Evolutionary conservation across 2,888 invertebrate genomes (phyloP).

Genomic region (Drosophila mercatorum): DNA sequence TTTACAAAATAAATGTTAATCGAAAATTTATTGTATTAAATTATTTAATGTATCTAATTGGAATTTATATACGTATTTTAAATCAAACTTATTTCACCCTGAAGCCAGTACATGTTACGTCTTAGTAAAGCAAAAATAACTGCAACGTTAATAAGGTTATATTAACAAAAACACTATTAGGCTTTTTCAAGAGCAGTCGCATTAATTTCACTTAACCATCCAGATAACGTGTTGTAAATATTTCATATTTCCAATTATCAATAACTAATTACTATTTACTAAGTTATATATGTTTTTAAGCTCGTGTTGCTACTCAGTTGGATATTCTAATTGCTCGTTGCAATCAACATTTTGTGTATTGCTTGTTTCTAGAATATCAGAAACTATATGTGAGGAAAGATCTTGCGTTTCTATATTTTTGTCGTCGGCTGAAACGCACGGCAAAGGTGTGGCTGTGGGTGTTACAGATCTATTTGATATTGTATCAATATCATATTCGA

Average conservation of each 20-base stretch:
- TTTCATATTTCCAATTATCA: background rate
- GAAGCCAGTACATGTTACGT: conserved; percentile 41
- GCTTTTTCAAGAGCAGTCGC: conserved; percentile 2
- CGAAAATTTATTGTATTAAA: conserved; percentile 46
- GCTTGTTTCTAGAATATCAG: conserved; percentile 28
- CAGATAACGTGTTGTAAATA: background rate
- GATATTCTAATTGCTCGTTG: conserved; percentile 20
- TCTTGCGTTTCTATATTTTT: conserved; percentile 16
- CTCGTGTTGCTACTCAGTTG: conserved; percentile 26
- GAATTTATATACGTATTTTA: conserved; percentile 53
- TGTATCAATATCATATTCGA: conserved; percentile 77
- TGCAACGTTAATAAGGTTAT: conserved; percentile 44
- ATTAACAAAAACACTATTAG: conserved; percentile 50
- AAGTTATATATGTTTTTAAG: conserved; percentile 35
- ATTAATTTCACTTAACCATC: conserved; percentile 14
- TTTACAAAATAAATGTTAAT: conserved; percentile 53
- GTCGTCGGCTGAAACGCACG: conserved; percentile 33
- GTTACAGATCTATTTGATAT: conserved; percentile 76
- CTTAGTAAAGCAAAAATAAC: conserved; percentile 42
- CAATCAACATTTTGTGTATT: conserved; percentile 21
- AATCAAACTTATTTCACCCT: conserved; percentile 51
- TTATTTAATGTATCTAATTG: conserved; percentile 68
- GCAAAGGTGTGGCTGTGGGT: conserved; percentile 70
- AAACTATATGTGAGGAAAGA: conserved; percentile 8
- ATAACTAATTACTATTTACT: conserved; percentile 19